Evolutionary conservation across 2,113 vertebrate genomes (phyloP), one percentile per base, ranked within the genome.

Genomic region (Sander lucioperca): DNA sequence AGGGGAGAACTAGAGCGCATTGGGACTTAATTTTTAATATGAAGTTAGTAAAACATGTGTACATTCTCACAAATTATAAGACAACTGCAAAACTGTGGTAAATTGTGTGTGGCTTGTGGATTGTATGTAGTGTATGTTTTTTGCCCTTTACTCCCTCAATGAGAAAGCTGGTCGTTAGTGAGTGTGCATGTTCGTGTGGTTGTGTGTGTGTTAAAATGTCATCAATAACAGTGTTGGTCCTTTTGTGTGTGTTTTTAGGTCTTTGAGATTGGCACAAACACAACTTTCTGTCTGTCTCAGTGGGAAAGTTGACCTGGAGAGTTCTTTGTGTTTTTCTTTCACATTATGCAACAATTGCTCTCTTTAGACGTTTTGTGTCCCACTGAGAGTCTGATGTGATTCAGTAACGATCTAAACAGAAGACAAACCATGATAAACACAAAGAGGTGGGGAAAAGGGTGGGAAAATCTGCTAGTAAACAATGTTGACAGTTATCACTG

Each of bases 401-500:
- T 57, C 71, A 82, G 47, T 59, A 79, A 54, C 5, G 8, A 59
- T 70, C 67, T 43, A 19, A 81, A 43, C 63, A 75, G 36, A 63
- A 74, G 68, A 51, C 11, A 77, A 72, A 73, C 2, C 1, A 21
- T 16, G 25, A 82, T 69, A 54, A 77, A 67, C 58, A 68, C 23
- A 56, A 66, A 43, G 51, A 72, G 71, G 58, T 36, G 23, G n/a
- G 16, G 18, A 39, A 66, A 47, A 43, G 47, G 3, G 69, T 70
- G 48, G 70, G 53, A 54, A 59, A 88, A 83, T 56, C 51, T 80
- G 62, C 45, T 10, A 50, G 70, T 64, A 77, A 74, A 76, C 77
- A 79, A 54, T 72, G 68, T 83, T 71, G 53, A 48, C 57, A 86
- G 65, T 82, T 78, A 87, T 59, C 47, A 56, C 43, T 57, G 54